Evolutionary conservation across 1,140 invertebrate species (phyloP).

Genomic region (Mercenaria mercenaria): DNA sequence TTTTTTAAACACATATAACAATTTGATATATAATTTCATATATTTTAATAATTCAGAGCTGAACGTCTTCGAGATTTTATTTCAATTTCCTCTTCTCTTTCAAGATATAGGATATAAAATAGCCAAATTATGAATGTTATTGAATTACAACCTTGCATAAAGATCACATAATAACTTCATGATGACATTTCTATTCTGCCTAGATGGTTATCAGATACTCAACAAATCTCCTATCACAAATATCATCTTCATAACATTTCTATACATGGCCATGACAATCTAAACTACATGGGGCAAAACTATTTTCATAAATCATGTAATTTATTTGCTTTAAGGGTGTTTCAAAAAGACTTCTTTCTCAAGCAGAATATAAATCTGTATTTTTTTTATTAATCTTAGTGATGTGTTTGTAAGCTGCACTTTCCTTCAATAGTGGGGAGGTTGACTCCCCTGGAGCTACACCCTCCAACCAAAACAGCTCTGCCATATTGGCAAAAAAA

Average conservation of each 20-base stretch:
- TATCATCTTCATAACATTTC: conserved; percentile 9
- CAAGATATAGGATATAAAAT: background rate
- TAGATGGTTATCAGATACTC: background rate
- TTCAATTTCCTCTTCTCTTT: too few species aligned
- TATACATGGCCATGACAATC: conserved; percentile 15
- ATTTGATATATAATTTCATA: too few species aligned
- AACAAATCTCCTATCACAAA: conserved; percentile 12
- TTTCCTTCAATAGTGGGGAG: too few species aligned
- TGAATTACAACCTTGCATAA: conserved; percentile 15
- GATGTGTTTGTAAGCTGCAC: too few species aligned
- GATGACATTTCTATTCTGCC: background rate
- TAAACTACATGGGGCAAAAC: background rate
- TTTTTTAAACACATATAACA: too few species aligned
- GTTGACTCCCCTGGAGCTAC: too few species aligned
- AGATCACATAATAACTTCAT: conserved; percentile 1
- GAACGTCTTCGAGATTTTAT: background rate
- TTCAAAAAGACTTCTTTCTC: background rate
- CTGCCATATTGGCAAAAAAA: too few species aligned
- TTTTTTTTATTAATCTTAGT: too few species aligned
- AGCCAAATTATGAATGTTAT: background rate
- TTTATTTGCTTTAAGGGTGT: background rate
- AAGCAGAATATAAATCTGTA: too few species aligned
- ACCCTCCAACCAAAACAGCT: too few species aligned
- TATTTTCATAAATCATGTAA: background rate
- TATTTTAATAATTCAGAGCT: too few species aligned